Base-by-base conservation (phyloP, 2,888 invertebrate genomes). In the Hirtodrosophila histrioides region DNA sequence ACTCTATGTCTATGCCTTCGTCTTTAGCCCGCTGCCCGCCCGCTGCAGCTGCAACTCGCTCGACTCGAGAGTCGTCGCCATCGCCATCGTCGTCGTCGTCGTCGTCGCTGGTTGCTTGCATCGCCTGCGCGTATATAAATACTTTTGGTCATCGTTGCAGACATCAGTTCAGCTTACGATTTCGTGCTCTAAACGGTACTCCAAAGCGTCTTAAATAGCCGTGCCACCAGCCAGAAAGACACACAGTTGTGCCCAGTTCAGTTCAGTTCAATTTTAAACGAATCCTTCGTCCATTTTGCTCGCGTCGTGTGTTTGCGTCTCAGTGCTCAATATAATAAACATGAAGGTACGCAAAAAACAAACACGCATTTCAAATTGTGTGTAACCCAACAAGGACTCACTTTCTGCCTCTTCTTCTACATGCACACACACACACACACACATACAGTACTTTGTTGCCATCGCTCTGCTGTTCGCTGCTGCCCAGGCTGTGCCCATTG, bases 81-180 rank as follows among this genome's bases (percentile, higher is more conserved):
- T 44, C 50, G 66, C 48, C 49, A 75, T 29, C 45, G 68, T 5
- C 58, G 80, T 35, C 45, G 69, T 44, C 56, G 69, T 44, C 23
- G 61, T 37, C 69, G 75, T 55, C 24, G 63, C 48, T 45, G 50
- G 68, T 54, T 45, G 75, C 69, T 57, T 56, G 57, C 75, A 65
- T 62, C 66, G 69, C 62, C 73, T 75, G 87, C 79, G 91, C 88
- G 89, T 91, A 91, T 91, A 91, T 91, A 91, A 91, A 91, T 89
- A 88, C 89, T 92, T 91, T 91, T 92, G 91, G 91, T 90, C 91
- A 91, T 91, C 90, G 88, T 86, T 87, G 86, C 79, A 89, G 82
- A 80, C 91, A 91, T 91, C 91, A 91, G 91, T 91, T 91, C 86
- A 89, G 84, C 87, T 86, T 78, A 86, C 89, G 89, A 89, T 89